Base-by-base conservation (phyloP, 2,888 invertebrate genomes). In the Neria commutata region DNA sequence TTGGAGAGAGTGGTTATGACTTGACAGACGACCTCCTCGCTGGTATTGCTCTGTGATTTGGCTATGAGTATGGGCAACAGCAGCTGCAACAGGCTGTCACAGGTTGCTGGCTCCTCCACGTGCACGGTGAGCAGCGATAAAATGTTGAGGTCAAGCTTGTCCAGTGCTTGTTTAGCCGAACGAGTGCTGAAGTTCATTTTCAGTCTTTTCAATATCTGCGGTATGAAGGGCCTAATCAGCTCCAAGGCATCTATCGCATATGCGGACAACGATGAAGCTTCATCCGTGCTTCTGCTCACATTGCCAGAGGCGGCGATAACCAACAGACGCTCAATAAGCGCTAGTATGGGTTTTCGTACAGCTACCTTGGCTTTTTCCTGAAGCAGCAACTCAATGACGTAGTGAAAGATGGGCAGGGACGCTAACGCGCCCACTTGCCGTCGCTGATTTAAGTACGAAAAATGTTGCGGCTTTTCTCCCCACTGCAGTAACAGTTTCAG, bases 391-490 rank as follows among this genome's bases (percentile, higher is more conserved):
- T 87, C 84, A 61, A 94, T 88, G 25, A 94, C 79, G 42, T 86
- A 87, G 10, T 88, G 85, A 37, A 95, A 81, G 3, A 79, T 69
- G 16, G 90, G 84, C 63, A 85, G 87, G 3, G 60, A 58, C 1
- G 52, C 3, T n/a, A n/a, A n/a, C n/a, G n/a, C n/a, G n/a, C n/a
- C n/a, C 1, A 59, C 25, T 0, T 80, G 72, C 1, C 73, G 58
- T 68, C 84, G 80, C 69, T 89, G 90, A 1, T 87, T 86, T 24
- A 96, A 83, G 45, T 94, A 83, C 23, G 85, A 75, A 74, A 90
- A 92, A 74, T 91, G 92, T 79, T 90, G 86, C 0, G 92, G 89
- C 80, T 92, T 89, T 55, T 88, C 86, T 64, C 91, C 89, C 94
- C 95, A 97, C 1, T 85, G 83, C 25, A 87, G 83, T 19, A 96